Percentiles rank a stretch among this genome's conserved stretches.
These are phyloP conservation scores for Heliothis subflexa DNA, from an alignment of 1,140 invertebrate species.

Conservation along the genomic window DNA sequence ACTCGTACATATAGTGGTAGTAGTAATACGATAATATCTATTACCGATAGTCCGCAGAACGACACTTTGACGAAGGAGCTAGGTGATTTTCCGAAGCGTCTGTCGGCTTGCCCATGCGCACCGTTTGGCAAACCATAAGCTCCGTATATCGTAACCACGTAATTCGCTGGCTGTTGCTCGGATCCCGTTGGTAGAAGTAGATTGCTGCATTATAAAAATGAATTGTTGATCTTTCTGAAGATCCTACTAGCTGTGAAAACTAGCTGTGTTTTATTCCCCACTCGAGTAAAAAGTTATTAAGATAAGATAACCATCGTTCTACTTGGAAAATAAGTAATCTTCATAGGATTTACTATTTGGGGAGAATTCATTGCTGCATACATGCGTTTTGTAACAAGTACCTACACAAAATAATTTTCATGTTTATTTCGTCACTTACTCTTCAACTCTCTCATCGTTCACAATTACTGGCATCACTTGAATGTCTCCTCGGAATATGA, in stretches of 20 bases:
- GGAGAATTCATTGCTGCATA: no score
- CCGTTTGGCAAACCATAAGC: constrained; percentile 62
- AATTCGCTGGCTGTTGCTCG: constrained; percentile 72
- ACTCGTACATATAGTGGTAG: no score
- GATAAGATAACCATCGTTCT: no score
- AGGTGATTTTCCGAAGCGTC: constrained; percentile 59
- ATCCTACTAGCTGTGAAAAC: no score
- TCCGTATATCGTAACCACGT: constrained; percentile 65
- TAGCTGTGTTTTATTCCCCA: no score
- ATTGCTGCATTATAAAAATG: constrained; percentile 53
- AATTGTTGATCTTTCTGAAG: neutral
- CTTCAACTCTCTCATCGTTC: constrained; percentile 91
- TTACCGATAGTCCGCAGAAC: constrained; percentile 80
- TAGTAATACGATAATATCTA: no score
- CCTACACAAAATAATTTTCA: no score
- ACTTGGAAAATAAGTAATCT: no score
- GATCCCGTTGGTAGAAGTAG: constrained; percentile 59
- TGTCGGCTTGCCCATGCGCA: constrained; percentile 51
- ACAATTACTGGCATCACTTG: constrained; percentile 87
- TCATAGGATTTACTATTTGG: no score
- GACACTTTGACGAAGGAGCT: constrained; percentile 73
- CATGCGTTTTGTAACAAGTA: no score
- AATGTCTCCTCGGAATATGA: constrained; percentile 90
- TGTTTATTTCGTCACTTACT: constrained; percentile 84
- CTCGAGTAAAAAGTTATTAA: no score